phyloP scores from a whole-genome alignment of 2,888 invertebrate species.

The Tenthredo amoena region DNA sequence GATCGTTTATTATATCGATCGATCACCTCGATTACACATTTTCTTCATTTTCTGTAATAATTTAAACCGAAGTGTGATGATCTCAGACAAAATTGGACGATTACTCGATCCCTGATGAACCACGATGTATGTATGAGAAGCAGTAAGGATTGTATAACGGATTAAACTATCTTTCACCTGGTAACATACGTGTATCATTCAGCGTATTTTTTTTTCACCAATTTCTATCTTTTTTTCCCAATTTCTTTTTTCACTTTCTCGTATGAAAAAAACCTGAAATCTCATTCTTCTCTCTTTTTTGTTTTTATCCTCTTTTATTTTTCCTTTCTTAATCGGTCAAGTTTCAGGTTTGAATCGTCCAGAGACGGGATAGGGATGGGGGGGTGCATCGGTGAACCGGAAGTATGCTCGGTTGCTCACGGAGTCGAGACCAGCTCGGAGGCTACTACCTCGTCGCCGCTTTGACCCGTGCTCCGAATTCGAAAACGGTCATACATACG shows the following conservation, averaged over 20 bases:
- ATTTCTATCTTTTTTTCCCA: neutral
- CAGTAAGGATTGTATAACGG: neutral
- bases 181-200: neutral
- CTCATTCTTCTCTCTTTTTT: neutral
- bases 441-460: neutral
- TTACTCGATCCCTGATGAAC: neutral
- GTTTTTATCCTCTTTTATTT: conserved; percentile 16
- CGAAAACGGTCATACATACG: conserved; percentile 9
- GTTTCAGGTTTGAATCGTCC: conserved; percentile 40
- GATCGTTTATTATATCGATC: too few species aligned
- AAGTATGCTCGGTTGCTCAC: conserved; percentile 75
- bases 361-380: conserved; percentile 49
- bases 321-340: conserved; percentile 33
- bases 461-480: conserved; percentile 39
- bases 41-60: neutral
- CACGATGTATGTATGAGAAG: neutral
- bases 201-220: neutral
- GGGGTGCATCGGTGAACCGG: conserved; percentile 76
- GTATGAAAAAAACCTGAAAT: neutral
- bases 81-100: neutral
- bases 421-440: conserved; percentile 27
- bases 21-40: neutral
- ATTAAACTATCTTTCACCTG: neutral
- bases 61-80: neutral
- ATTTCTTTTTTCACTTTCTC: conserved; percentile 55